These are phyloP conservation scores for Drosophila asahinai DNA, from an alignment of 1,140 invertebrate genomes.

Conservation along the genomic window DNA sequence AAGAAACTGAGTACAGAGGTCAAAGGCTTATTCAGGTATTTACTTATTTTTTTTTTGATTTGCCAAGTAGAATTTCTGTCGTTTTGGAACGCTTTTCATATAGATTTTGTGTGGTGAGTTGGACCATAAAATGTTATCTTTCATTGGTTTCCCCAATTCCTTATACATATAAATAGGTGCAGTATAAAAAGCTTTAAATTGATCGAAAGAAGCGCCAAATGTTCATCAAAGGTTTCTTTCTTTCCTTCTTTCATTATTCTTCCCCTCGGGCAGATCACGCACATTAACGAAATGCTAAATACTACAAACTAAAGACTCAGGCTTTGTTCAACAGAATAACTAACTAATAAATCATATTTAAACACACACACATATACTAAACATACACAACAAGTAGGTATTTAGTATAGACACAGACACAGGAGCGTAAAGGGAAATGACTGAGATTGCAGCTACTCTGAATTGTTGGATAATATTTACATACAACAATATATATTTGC, in stretches of 20 bases:
- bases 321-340: constrained; percentile 4
- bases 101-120: constrained; percentile 84
- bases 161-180: constrained; percentile 30
- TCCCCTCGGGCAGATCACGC: constrained; percentile 2
- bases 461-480: constrained; percentile 47
- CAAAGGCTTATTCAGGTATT: constrained; percentile 27
- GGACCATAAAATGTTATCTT: constrained; percentile 22
- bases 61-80: constrained; percentile 3
- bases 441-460: constrained; percentile 57
- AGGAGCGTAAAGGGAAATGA: constrained; percentile 43
- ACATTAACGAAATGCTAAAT: constrained; percentile 1
- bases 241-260: not conserved
- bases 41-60: constrained; percentile 1
- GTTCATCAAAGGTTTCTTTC: constrained; percentile 19
- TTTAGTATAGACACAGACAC: constrained; percentile 41
- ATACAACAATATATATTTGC: constrained; percentile 54
- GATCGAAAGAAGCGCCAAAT: constrained; percentile 25
- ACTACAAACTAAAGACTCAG: constrained; percentile 20
- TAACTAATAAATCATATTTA: constrained; percentile 11
- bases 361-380: constrained; percentile 35
- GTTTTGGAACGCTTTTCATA: constrained; percentile 21
- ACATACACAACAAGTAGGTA: constrained; percentile 28
- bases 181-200: constrained; percentile 53
- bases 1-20: constrained; percentile 40
- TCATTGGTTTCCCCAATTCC: constrained; percentile 15